phyloP scores from a whole-genome alignment of 1,140 invertebrate species.

The Plodia interpunctella region DNA sequence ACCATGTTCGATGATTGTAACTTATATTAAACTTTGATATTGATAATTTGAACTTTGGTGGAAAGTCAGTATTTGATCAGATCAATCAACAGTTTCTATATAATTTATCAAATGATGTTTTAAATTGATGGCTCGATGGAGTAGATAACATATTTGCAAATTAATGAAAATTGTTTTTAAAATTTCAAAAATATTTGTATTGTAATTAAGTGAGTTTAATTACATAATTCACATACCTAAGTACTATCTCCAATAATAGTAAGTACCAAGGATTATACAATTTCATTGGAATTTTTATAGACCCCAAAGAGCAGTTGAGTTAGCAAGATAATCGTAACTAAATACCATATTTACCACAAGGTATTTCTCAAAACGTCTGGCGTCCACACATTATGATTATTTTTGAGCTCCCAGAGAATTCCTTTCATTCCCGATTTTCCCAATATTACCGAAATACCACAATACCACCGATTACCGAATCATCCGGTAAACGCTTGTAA shows the following conservation, averaged over 20 bases:
- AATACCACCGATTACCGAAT: conserved; percentile 60
- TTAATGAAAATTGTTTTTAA: too few relatives aligned
- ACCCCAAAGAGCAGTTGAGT: background rate
- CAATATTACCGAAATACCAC: conserved; percentile 46
- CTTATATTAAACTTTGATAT: background rate
- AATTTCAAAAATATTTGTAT: too few relatives aligned
- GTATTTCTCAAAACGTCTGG: conserved; percentile 29
- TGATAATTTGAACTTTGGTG: background rate
- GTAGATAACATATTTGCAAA: too few relatives aligned
- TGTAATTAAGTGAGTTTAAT: too few relatives aligned
- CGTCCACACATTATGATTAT: conserved; percentile 30
- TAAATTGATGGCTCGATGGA: background rate
- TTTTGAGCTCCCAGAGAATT: conserved; percentile 31
- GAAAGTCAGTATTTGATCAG: background rate
- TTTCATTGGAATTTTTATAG: conserved; percentile 4
- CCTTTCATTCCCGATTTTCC: conserved; percentile 32
- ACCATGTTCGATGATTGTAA: background rate
- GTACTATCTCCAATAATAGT: background rate
- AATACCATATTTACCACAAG: conserved; percentile 43
- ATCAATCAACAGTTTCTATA: background rate
- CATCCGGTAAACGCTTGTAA: conserved; percentile 66
- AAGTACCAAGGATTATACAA: background rate
- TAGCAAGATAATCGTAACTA: conserved; percentile 2
- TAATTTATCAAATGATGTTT: background rate
- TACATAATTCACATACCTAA: background rate